A percentile compares a stretch with the other conserved stretches of the same genome.
phyloP scores from a whole-genome alignment of 2,797 vertebrate species.

The Margarornis squamiger region DNA sequence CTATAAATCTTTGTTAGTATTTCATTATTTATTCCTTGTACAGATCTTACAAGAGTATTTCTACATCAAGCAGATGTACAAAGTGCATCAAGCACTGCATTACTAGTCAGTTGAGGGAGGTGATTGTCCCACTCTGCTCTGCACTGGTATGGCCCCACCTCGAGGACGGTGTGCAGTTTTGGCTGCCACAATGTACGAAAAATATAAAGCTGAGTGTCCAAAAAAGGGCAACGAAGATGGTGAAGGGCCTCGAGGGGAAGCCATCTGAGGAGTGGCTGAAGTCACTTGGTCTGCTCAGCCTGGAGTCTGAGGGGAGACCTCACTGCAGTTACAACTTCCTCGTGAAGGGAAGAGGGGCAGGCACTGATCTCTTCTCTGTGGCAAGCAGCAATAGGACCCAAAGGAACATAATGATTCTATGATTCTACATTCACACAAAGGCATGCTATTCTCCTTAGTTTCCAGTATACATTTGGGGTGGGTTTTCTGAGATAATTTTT shows the following conservation, averaged over 20 bases:
- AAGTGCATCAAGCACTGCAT: background rate
- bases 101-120: background rate
- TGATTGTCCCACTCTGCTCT: background rate
- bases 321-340: background rate
- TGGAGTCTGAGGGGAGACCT: no score
- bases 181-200: background rate
- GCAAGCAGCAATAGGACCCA: background rate
- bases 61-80: background rate
- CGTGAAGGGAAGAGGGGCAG: background rate
- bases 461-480: background rate
- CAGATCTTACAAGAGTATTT: background rate
- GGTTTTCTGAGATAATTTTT: background rate
- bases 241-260: background rate
- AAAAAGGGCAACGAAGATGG: background rate
- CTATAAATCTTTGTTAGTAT: background rate
- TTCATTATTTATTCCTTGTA: background rate
- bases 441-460: background rate
- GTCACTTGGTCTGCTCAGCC: background rate
- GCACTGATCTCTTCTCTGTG: background rate
- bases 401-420: background rate
- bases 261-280: accelerated
- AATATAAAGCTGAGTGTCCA: background rate
- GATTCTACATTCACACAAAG: background rate
- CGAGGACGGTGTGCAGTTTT: background rate
- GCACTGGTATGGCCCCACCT: background rate